Evolutionary conservation across 2,113 vertebrate species (phyloP).

Genomic region (Maccullochella peelii): DNA sequence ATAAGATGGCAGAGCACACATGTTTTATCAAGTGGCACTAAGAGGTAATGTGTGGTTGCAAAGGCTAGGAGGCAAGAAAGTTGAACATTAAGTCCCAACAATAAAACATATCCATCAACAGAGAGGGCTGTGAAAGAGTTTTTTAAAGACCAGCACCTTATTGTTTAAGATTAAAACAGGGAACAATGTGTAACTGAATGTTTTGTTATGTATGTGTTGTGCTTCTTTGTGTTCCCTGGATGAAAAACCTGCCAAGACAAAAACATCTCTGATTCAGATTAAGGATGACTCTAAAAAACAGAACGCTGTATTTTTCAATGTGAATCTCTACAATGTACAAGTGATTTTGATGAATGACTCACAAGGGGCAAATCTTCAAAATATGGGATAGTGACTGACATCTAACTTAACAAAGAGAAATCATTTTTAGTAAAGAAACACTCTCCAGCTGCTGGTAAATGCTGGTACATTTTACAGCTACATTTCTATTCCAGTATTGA

Average conservation of each 20-base stretch:
- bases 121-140: neutral
- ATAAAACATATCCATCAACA: neutral
- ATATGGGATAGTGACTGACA: neutral
- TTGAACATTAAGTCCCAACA: neutral
- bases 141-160: neutral
- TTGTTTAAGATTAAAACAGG: neutral
- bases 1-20: neutral
- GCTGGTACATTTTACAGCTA: neutral
- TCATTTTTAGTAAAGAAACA: too few relatives aligned
- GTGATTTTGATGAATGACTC: neutral
- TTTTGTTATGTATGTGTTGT: neutral
- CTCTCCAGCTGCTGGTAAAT: neutral
- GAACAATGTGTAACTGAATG: neutral
- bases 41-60: neutral
- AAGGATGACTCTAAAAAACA: neutral
- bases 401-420: neutral
- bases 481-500: neutral
- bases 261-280: neutral
- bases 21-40: neutral
- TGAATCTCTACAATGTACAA: neutral
- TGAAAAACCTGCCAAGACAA: neutral
- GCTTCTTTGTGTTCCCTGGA: neutral
- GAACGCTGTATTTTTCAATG: neutral
- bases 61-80: too few relatives aligned
- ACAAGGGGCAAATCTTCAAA: neutral